Conservation (phyloP, 2,888 invertebrate species). For the Drosophila monieri region DNA sequence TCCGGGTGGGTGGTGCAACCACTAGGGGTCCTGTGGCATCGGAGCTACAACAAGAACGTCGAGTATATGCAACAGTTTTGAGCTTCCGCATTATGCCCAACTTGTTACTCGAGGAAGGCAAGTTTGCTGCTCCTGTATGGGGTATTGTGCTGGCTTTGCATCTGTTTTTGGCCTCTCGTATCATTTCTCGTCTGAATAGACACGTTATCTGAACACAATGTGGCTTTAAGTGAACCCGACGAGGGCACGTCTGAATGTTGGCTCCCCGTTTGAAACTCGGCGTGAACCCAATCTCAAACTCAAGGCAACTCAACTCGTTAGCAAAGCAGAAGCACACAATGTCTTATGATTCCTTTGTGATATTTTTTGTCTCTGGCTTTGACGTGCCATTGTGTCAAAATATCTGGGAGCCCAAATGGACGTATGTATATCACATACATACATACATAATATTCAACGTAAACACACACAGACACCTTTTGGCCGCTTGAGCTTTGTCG, state of each 20-base stretch:
- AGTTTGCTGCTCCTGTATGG: slow-evolving; percentile 31
- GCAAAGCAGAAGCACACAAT: slow-evolving; percentile 45
- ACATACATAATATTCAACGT: too few species aligned
- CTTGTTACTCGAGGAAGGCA: slow-evolving; percentile 64
- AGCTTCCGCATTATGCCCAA: slow-evolving; percentile 64
- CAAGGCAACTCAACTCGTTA: slow-evolving; percentile 58
- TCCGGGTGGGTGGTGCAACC: slow-evolving; percentile 10
- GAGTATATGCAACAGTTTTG: slow-evolving; percentile 61
- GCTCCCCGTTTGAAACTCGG: slow-evolving; percentile 17
- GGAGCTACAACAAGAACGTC: slow-evolving; percentile 46
- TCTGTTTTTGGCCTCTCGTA: slow-evolving; percentile 68
- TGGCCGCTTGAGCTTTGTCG: slow-evolving; percentile 47
- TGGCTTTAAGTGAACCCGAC: slow-evolving; percentile 66
- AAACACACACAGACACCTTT: slow-evolving; percentile 42
- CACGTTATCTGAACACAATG: slow-evolving; percentile 78
- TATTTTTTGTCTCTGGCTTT: slow-evolving; percentile 36
- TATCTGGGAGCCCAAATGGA: slow-evolving; percentile 17
- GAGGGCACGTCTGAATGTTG: slow-evolving; percentile 52
- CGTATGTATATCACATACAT: too few species aligned
- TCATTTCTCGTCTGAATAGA: slow-evolving; percentile 77
- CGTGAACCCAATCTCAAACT: slow-evolving; percentile 1
- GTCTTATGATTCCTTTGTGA: slow-evolving; percentile 61
- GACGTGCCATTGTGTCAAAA: slow-evolving; percentile 64
- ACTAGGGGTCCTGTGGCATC: slow-evolving; percentile 13
- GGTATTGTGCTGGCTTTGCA: slow-evolving; percentile 26